Evolutionary conservation across 2,888 invertebrate genomes (phyloP).

Genomic region (Omphaloscelis lunosa): DNA sequence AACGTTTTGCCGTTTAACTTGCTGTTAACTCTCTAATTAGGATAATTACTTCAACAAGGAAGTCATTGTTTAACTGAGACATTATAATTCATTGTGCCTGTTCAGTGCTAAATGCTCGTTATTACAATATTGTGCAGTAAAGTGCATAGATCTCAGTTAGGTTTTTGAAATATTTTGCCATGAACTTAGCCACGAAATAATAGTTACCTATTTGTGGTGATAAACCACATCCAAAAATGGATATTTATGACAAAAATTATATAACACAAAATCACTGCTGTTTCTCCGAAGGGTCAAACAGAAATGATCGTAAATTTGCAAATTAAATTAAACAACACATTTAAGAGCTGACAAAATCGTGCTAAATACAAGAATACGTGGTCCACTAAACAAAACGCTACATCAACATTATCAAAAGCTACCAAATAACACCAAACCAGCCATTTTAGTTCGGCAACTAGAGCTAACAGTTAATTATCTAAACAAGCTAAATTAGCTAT

Average conservation of each 20-base stretch:
- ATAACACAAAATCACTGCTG: too few species aligned
- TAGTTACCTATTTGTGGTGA: background rate
- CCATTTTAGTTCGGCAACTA: constrained; percentile 65
- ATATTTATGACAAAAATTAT: background rate
- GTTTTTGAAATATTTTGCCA: background rate
- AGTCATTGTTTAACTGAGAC: constrained; percentile 54
- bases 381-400: constrained; percentile 37
- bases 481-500: constrained; percentile 82
- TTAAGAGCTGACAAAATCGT: constrained; percentile 9
- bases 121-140: constrained; percentile 45
- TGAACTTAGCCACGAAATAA: background rate
- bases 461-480: constrained; percentile 76
- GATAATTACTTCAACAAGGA: constrained; percentile 60
- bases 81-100: constrained; percentile 44
- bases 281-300: background rate
- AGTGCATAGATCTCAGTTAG: constrained; percentile 4
- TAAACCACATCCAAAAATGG: background rate
- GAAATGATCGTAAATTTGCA: too few species aligned
- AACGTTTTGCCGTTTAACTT: constrained; percentile 48
- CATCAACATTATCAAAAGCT: constrained; percentile 45
- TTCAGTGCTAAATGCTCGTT: constrained; percentile 31
- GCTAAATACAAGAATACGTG: constrained; percentile 6
- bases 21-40: constrained; percentile 60
- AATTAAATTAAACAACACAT: background rate
- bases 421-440: constrained; percentile 48